A percentile compares a stretch with the other conserved stretches of the same genome.
Conservation (phyloP, 2,797 vertebrate genomes). For the Enteromius viviparus region DNA sequence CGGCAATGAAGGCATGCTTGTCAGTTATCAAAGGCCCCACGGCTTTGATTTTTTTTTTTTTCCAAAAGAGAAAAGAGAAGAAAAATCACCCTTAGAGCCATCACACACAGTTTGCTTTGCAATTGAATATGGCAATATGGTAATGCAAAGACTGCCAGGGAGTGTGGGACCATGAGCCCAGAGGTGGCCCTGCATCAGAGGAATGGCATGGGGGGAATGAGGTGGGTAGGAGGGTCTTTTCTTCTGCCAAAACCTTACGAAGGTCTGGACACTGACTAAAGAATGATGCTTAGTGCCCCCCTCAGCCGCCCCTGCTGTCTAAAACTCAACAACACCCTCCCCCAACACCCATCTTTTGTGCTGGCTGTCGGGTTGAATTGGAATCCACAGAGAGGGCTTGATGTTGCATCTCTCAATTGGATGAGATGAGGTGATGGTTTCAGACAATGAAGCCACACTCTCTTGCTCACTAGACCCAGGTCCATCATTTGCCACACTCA, state of each 20-base stretch:
- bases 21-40: slow-evolving; percentile 74
- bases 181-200: slow-evolving; percentile 86
- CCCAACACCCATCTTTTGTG: slow-evolving; percentile 79
- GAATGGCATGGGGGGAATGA: slow-evolving; percentile 68
- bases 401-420: slow-evolving; percentile 85
- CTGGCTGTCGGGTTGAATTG: slow-evolving; percentile 81
- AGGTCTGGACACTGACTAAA: slow-evolving; percentile 81
- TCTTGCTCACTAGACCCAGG: slow-evolving; percentile 77
- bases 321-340: slow-evolving; percentile 56
- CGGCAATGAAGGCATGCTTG: slow-evolving; percentile 72
- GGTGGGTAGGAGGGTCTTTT: slow-evolving; percentile 71
- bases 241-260: slow-evolving; percentile 78
- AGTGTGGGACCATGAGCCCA: slow-evolving; percentile 76
- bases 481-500: slow-evolving; percentile 80
- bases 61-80: slow-evolving; percentile 60
- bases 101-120: slow-evolving; percentile 82
- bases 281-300: slow-evolving; percentile 80
- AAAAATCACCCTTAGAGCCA: slow-evolving; percentile 79
- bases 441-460: slow-evolving; percentile 86
- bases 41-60: slow-evolving; percentile 72
- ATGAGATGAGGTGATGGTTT: slow-evolving; percentile 86
- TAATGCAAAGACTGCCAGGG: slow-evolving; percentile 79
- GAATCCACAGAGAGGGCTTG: slow-evolving; percentile 80
- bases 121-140: slow-evolving; percentile 88
- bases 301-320: slow-evolving; percentile 64